Evolutionary conservation across 2,797 vertebrate species (phyloP).

Genomic region (Poecilia picta): DNA sequence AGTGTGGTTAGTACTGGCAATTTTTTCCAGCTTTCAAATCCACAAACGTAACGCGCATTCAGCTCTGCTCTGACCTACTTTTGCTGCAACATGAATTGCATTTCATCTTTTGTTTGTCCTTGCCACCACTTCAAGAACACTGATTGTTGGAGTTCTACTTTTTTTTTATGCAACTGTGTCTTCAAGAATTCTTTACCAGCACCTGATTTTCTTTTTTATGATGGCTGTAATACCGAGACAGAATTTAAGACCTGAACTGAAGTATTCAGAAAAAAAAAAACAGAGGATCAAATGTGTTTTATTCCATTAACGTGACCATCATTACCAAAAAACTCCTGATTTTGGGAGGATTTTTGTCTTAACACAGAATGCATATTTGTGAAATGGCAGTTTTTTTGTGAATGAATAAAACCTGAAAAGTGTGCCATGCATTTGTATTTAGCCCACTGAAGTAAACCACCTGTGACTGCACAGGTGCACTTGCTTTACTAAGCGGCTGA

Average conservation of each 20-base stretch:
- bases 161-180: no score
- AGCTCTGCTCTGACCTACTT: not conserved
- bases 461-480: not conserved
- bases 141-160: not conserved
- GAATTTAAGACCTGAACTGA: not conserved
- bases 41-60: not conserved
- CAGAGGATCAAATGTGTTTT: not conserved
- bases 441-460: not conserved
- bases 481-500: not conserved
- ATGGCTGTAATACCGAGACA: not conserved
- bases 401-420: not conserved
- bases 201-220: not conserved
- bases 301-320: not conserved
- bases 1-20: slow-evolving; percentile 89
- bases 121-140: not conserved
- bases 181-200: not conserved
- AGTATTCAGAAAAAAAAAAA: not conserved
- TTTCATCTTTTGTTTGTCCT: slow-evolving; percentile 26
- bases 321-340: not conserved
- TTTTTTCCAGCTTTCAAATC: slow-evolving; percentile 4
- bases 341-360: not conserved
- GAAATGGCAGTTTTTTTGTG: not conserved
- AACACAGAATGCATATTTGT: not conserved
- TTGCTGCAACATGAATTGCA: slow-evolving; percentile 1
- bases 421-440: not conserved